These are phyloP conservation scores for Lordiphosa clarofinis DNA, from an alignment of 1,140 invertebrate genomes.

Conservation along the genomic window DNA sequence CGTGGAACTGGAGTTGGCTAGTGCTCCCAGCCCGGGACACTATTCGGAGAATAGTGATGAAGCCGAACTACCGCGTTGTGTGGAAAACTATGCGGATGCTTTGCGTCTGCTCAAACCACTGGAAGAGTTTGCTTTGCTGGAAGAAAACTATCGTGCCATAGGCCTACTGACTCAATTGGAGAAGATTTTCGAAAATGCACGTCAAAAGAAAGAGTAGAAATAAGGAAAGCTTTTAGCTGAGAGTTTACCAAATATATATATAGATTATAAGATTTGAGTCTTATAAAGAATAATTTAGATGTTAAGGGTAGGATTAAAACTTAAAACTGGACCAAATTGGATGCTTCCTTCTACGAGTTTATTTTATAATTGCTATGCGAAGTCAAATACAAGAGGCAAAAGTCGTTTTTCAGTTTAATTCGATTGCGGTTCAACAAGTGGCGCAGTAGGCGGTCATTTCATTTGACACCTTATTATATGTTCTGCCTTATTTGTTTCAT, in stretches of 20 bases:
- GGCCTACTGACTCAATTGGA: conserved; percentile 68
- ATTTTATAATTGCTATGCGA: too few species aligned
- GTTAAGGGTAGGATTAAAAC: too few species aligned
- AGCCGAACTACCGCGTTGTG: conserved; percentile 40
- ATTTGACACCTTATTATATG: too few species aligned
- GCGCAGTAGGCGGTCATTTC: too few species aligned
- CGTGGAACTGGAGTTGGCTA: background rate
- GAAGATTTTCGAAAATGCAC: conserved; percentile 51
- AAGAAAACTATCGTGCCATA: conserved; percentile 76
- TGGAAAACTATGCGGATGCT: conserved; percentile 62
- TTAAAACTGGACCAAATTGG: too few species aligned
- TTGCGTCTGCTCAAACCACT: conserved; percentile 68
- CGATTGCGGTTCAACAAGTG: too few species aligned
- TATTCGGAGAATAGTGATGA: conserved; percentile 43
- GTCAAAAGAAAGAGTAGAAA: background rate
- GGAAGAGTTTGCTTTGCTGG: conserved; percentile 66
- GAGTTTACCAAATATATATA: background rate
- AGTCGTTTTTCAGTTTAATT: too few species aligned
- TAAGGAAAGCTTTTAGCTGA: background rate
- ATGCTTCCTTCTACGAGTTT: too few species aligned
- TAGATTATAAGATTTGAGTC: too few species aligned
- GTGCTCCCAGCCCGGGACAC: conserved; percentile 25
- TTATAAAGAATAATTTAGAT: too few species aligned
- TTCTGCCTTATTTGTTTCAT: too few species aligned
- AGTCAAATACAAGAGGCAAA: too few species aligned